Conservation (phyloP, 2,113 vertebrate species). For the Tor tambroides region DNA sequence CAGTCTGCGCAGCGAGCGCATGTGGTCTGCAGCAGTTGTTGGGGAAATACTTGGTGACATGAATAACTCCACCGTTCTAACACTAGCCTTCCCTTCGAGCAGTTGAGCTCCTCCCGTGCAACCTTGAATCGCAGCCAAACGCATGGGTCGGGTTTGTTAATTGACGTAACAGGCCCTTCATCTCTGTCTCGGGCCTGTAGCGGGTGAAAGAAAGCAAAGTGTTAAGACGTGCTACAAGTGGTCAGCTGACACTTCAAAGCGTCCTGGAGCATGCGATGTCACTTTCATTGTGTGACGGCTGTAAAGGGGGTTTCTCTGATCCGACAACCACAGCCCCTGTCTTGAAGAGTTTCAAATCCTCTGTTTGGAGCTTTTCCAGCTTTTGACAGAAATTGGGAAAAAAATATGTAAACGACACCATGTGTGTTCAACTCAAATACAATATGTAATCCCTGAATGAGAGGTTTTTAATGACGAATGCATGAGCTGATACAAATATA, state of each 20-base stretch:
- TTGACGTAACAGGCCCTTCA: conserved; percentile 51
- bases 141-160: conserved; percentile 38
- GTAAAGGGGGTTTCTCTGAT: conserved; percentile 11
- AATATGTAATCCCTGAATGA: neutral
- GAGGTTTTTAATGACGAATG: neutral
- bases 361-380: conserved; percentile 24
- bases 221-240: conserved; percentile 34
- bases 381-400: conserved; percentile 4
- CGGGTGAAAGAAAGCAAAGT: conserved; percentile 22
- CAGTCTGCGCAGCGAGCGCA: conserved; percentile 2
- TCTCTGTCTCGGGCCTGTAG: conserved; percentile 18
- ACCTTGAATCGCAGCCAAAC: conserved; percentile 58
- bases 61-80: conserved; percentile 50
- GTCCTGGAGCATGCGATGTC: conserved; percentile 3
- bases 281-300: conserved; percentile 12
- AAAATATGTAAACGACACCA: conserved; percentile 20
- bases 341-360: conserved; percentile 40
- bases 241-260: conserved; percentile 43
- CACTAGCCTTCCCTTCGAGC: conserved; percentile 45
- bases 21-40: conserved; percentile 44
- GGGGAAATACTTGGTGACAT: conserved; percentile 54
- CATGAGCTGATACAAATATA: neutral
- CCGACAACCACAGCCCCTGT: conserved; percentile 24
- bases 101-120: conserved; percentile 33
- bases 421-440: neutral